phyloP scores from a whole-genome alignment of 2,888 invertebrate genomes.

The Stratiomys singularior region DNA sequence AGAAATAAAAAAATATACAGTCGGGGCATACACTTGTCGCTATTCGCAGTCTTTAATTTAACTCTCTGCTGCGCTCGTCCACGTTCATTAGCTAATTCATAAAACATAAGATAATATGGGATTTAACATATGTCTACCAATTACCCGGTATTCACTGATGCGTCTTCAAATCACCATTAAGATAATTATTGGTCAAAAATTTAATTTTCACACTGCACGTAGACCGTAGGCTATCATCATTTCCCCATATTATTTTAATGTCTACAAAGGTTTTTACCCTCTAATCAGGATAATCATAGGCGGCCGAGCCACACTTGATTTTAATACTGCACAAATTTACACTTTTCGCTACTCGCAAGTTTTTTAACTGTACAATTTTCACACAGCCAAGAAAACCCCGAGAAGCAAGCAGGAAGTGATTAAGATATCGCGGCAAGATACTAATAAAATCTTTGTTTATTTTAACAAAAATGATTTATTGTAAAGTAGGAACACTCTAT shows the following conservation, averaged over 20 bases:
- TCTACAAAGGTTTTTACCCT: background rate
- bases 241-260: background rate
- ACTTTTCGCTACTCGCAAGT: background rate
- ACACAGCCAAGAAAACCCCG: no score
- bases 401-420: slow-evolving; percentile 6
- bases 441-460: slow-evolving; percentile 5
- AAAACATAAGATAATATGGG: no score
- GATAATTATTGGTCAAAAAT: background rate
- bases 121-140: no score
- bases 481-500: slow-evolving; percentile 1
- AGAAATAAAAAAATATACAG: no score
- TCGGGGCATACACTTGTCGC: no score
- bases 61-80: no score
- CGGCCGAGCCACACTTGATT: background rate
- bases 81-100: no score
- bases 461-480: slow-evolving; percentile 16
- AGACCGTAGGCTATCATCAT: background rate
- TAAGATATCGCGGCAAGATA: background rate
- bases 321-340: background rate
- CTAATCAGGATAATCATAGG: background rate
- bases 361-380: no score
- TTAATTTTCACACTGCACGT: background rate
- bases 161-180: background rate
- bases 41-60: no score
- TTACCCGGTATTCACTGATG: no score